Percentiles rank a stretch among this genome's conserved stretches.
Evolutionary conservation across 2,113 vertebrate genomes (phyloP).

Genomic region (Bungarus multicinctus): DNA sequence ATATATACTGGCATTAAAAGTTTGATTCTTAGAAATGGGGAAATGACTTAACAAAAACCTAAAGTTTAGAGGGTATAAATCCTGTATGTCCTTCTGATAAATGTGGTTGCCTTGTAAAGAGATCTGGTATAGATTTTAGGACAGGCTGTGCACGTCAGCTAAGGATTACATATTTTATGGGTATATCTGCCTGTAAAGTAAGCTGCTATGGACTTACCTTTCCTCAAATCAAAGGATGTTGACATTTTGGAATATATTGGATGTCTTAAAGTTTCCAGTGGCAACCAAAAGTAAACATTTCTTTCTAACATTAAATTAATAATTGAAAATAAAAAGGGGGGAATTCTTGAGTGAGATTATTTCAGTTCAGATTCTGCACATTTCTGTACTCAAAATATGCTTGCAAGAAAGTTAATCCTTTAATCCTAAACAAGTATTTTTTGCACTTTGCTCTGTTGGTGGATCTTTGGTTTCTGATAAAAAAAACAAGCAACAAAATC

Average conservation of each 20-base stretch:
- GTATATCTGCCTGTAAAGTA: neutral
- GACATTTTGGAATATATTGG: neutral
- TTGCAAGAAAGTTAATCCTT: neutral
- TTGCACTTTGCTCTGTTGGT: neutral
- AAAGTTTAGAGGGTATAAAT: neutral
- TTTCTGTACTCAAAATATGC: neutral
- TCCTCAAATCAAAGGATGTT: neutral
- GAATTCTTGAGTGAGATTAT: neutral
- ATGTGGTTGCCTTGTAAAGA: neutral
- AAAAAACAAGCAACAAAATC: neutral
- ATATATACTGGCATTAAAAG: neutral
- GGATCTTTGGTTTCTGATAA: neutral
- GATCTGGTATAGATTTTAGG: neutral
- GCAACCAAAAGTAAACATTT: neutral
- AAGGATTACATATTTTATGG: neutral
- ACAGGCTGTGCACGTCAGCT: neutral
- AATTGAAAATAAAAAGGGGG: neutral
- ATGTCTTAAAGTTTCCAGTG: neutral
- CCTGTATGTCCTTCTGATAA: neutral
- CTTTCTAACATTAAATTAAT: neutral
- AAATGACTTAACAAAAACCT: neutral
- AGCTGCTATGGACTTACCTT: neutral
- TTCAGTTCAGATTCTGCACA: neutral
- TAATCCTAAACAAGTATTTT: neutral
- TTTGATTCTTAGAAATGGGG: neutral